These are phyloP conservation scores for Trichomycterus rosablanca DNA, from an alignment of 2,113 vertebrate genomes.

Conservation along the genomic window DNA sequence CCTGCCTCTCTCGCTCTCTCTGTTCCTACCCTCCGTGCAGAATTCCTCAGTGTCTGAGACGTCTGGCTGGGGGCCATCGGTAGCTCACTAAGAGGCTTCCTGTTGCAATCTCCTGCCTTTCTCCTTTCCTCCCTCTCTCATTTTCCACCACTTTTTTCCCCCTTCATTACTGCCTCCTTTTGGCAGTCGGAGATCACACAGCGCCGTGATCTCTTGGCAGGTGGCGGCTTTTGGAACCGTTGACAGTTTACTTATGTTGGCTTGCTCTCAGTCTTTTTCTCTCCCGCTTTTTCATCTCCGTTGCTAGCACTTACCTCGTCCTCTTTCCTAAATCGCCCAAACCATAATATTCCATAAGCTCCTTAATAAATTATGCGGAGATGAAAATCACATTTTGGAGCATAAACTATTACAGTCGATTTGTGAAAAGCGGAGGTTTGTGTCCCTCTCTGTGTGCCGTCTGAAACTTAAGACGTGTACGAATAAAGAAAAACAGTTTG, in stretches of 20 bases:
- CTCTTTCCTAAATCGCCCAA: conserved; percentile 25
- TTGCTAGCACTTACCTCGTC: background rate
- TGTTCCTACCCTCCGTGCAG: conserved; percentile 56
- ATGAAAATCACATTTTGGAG: background rate
- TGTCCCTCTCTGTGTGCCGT: too few relatives aligned
- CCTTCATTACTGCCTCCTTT: conserved; percentile 18
- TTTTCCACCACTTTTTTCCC: conserved; percentile 20
- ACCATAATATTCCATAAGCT: conserved; percentile 49
- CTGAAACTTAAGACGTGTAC: conserved; percentile 1
- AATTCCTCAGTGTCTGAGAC: conserved; percentile 70
- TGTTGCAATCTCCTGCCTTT: conserved; percentile 42
- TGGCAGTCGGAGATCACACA: conserved; percentile 19
- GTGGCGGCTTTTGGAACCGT: conserved; percentile 13
- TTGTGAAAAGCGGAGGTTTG: too few relatives aligned
- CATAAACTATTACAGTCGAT: too few relatives aligned
- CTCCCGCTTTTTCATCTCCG: conserved; percentile 8
- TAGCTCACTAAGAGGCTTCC: conserved; percentile 65
- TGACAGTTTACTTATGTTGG: conserved; percentile 1
- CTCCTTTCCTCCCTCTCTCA: conserved; percentile 38
- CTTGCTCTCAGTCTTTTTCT: background rate
- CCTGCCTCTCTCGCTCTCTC: conserved; percentile 38
- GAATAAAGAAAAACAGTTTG: conserved; percentile 38
- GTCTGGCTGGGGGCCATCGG: conserved; percentile 62
- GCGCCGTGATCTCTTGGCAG: conserved; percentile 23
- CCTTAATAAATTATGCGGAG: conserved; percentile 6